Percentiles rank a stretch among this genome's conserved stretches.
Conservation (phyloP, 2,113 vertebrate species). For the Gallinago jamesoni region DNA sequence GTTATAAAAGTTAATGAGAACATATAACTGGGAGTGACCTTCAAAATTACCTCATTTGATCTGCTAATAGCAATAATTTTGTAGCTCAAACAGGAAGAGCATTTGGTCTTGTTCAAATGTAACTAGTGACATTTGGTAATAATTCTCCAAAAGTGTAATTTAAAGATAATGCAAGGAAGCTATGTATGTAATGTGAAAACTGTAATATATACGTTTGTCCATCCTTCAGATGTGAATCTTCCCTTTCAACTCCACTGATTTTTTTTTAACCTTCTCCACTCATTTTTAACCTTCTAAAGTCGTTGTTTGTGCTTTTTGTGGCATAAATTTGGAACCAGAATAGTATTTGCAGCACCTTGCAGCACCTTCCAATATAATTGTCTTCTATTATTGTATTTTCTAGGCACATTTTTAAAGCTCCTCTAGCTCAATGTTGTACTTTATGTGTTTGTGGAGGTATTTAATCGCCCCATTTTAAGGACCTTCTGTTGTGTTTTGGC, state of each 20-base stretch:
- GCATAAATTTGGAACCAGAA: background rate
- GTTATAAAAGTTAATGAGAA: background rate
- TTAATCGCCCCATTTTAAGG: background rate
- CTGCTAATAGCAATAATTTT: background rate
- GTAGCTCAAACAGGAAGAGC: background rate
- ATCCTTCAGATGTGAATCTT: background rate
- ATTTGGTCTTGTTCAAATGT: background rate
- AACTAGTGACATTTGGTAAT: background rate
- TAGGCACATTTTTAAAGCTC: background rate
- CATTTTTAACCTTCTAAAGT: background rate
- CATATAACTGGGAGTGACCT: background rate
- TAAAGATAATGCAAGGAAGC: background rate
- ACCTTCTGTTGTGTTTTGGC: background rate
- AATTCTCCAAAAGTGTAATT: background rate
- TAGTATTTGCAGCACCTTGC: background rate
- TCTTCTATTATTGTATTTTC: background rate
- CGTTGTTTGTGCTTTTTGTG: background rate
- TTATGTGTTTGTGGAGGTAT: background rate
- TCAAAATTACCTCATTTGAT: background rate
- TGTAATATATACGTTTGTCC: background rate
- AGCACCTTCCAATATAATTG: background rate
- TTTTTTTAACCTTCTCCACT: background rate
- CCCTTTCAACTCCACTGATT: background rate
- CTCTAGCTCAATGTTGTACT: background rate
- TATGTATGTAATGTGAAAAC: background rate